Evolutionary conservation across 2,888 invertebrate genomes (phyloP).

Genomic region (Nemotelus pantherinus): DNA sequence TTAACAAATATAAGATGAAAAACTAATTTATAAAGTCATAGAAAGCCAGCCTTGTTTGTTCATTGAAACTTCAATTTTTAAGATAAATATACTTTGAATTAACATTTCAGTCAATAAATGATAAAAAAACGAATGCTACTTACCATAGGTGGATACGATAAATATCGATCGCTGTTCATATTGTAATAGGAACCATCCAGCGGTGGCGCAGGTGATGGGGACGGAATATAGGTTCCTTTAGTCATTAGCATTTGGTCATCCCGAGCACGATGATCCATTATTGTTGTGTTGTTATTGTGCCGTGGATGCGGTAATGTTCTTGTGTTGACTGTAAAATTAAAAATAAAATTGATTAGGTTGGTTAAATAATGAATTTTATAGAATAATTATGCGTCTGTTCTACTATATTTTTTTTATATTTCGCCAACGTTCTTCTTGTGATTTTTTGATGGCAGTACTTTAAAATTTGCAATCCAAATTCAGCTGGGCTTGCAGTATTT

Average conservation of each 20-base stretch:
- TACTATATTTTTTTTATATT: too few relatives aligned
- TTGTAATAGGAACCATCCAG: slow-evolving; percentile 83
- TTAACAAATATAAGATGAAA: too few relatives aligned
- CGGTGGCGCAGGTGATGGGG: slow-evolving; percentile 78
- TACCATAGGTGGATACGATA: slow-evolving; percentile 79
- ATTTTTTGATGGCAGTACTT: too few relatives aligned
- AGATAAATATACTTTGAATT: too few relatives aligned
- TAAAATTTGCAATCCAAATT: too few relatives aligned
- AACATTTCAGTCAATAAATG: too few relatives aligned
- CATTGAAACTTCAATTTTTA: too few relatives aligned
- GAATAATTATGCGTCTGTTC: too few relatives aligned
- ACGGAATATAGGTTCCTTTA: slow-evolving; percentile 65
- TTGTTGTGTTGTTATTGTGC: slow-evolving; percentile 60
- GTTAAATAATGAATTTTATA: background rate
- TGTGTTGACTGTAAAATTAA: slow-evolving; percentile 60
- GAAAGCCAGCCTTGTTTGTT: too few relatives aligned
- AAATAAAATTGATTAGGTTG: background rate
- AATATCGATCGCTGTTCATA: slow-evolving; percentile 80
- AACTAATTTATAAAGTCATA: too few relatives aligned
- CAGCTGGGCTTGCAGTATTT: too few relatives aligned
- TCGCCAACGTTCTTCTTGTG: too few relatives aligned
- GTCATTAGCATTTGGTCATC: slow-evolving; percentile 65
- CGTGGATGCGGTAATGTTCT: slow-evolving; percentile 64
- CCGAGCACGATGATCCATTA: slow-evolving; percentile 60
- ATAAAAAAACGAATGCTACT: slow-evolving; percentile 52